Percentiles rank a stretch among this genome's conserved stretches.
Conservation (phyloP, 2,113 vertebrate species). For the Nycticebus coucang region DNA sequence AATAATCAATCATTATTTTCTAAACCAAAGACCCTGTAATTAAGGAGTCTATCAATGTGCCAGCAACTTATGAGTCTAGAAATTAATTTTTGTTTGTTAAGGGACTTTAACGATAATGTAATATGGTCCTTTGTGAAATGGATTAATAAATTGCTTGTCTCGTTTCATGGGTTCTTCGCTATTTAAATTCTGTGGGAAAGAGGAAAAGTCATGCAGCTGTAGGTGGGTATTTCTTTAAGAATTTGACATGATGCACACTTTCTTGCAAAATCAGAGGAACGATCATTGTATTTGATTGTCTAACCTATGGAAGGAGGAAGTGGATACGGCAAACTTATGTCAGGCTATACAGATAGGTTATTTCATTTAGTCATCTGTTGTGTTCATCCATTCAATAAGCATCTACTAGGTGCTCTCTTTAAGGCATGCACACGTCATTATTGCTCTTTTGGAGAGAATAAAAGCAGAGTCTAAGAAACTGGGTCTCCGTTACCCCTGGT, state of each 20-base stretch:
- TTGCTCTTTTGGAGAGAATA: not conserved
- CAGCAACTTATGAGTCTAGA: slow-evolving; percentile 70
- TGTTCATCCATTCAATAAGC: not conserved
- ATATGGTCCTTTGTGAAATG: slow-evolving; percentile 53
- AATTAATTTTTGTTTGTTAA: slow-evolving; percentile 82
- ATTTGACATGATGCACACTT: not conserved
- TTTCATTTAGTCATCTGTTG: not conserved
- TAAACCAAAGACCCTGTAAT: slow-evolving; percentile 80
- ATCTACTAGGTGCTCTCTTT: not conserved
- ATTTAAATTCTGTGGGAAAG: slow-evolving; percentile 54
- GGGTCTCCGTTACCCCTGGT: not conserved
- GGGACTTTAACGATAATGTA: slow-evolving; percentile 70
- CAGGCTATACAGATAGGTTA: not conserved
- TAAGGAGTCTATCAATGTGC: slow-evolving; percentile 78
- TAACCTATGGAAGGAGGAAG: not conserved
- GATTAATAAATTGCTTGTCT: slow-evolving; percentile 63
- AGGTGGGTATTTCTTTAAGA: not conserved
- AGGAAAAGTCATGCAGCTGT: not conserved
- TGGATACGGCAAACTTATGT: not conserved
- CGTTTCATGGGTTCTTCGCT: slow-evolving; percentile 46
- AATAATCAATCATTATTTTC: slow-evolving; percentile 82
- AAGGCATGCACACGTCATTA: not conserved
- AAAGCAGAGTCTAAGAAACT: not conserved
- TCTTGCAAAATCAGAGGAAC: not conserved
- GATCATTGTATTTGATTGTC: not conserved